Conservation (phyloP, 2,888 invertebrate species). For the Chymomyza procnemis region DNA sequence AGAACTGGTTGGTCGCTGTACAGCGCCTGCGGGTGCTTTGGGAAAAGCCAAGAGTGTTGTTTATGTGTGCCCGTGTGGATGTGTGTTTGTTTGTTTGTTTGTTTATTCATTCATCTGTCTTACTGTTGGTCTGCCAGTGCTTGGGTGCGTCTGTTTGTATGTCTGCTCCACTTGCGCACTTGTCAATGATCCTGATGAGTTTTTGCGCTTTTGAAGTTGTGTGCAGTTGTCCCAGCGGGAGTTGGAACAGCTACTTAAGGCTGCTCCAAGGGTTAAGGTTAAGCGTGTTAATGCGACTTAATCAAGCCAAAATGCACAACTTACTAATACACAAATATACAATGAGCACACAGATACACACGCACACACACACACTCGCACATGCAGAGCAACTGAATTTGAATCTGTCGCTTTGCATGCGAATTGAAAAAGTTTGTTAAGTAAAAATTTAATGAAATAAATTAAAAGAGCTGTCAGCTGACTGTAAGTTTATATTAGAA, state of each 20-base stretch:
- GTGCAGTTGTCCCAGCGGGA: background rate
- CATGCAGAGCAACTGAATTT: slow-evolving; percentile 22
- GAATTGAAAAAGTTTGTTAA: slow-evolving; percentile 64
- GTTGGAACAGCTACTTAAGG: background rate
- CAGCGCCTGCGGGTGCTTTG: slow-evolving; percentile 59
- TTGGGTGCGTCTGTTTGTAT: slow-evolving; percentile 28
- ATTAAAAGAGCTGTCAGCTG: slow-evolving; percentile 67
- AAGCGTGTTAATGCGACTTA: slow-evolving; percentile 45
- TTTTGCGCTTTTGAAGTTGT: slow-evolving; percentile 52
- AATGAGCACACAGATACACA: background rate
- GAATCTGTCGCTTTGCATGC: slow-evolving; percentile 55
- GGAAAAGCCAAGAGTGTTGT: slow-evolving; percentile 68
- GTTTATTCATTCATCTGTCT: slow-evolving; percentile 10
- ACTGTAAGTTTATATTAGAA: slow-evolving; percentile 69
- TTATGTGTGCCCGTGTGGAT: slow-evolving; percentile 7
- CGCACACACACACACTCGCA: background rate
- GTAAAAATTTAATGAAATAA: slow-evolving; percentile 63
- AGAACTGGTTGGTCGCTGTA: slow-evolving; percentile 4
- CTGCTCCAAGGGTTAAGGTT: slow-evolving; percentile 34
- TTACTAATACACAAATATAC: slow-evolving; percentile 50
- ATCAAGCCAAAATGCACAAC: slow-evolving; percentile 61
- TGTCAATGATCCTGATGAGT: slow-evolving; percentile 41
- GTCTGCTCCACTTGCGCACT: slow-evolving; percentile 36
- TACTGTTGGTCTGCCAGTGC: slow-evolving; percentile 25
- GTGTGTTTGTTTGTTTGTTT: background rate